Evolutionary conservation across 2,888 invertebrate genomes (phyloP), one percentile per base, ranked within the genome.

Genomic region (Lymantria monacha): DNA sequence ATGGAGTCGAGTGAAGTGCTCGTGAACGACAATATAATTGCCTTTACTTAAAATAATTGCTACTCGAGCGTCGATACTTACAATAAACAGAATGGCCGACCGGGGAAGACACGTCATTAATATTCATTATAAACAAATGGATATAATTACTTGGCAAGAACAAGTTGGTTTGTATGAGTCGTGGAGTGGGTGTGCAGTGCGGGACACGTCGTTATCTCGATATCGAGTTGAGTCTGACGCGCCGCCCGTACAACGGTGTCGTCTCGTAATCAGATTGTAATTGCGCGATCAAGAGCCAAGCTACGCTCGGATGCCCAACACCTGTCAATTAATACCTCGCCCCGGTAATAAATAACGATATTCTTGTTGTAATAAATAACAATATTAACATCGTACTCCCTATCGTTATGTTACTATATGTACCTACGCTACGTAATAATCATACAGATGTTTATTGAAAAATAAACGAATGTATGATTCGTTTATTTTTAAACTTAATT

Each of bases 71-170:
- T 71, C 78, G 79, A 81, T 83, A 81, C 78, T 81, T 79, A 75
- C 76, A 78, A 78, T 79, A 78, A 80, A 82, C 79, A 76, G 77
- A 80, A 79, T 73, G 59, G 78, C 69, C 70, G 73, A 76, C 62
- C 71, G 74, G 70, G n/a, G 73, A 73, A 77, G 79, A 76, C 70
- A 73, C 68, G 77, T 81, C 83, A 81, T 87, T 85, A 86, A 84
- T 86, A 84, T 86, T 87, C 84, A 87, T 87, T 87, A 86, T 79
- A 85, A 82, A 85, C 86, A 87, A 88, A 88, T 87, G 84, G 84
- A 82, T 88, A 85, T 88, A 87, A 89, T 89, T 87, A 88, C 76
- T 81, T 69, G 73, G 74, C 75, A 76, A 81, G 85, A 83, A 83
- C 83, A 76, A 85, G 87, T 85, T 71, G 79, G 73, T 76, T 80